Percentiles rank a stretch among this genome's conserved stretches.
Evolutionary conservation across 2,113 vertebrate genomes (phyloP).

Genomic region (Zingel zingel): DNA sequence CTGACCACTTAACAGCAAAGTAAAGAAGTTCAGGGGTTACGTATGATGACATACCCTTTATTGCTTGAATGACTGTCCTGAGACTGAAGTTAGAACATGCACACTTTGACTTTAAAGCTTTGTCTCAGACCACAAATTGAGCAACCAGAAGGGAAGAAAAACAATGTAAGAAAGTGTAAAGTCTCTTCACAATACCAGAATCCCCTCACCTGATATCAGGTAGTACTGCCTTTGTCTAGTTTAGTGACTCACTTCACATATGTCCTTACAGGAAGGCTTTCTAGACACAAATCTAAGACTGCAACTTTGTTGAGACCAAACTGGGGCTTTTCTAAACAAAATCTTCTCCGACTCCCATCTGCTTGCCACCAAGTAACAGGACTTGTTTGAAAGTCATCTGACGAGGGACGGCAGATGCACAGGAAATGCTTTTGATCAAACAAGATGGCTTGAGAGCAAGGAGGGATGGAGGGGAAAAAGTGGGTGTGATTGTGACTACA

Average conservation of each 20-base stretch:
- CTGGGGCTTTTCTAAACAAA: slow-evolving; percentile 69
- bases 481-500: slow-evolving; percentile 61
- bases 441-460: slow-evolving; percentile 57
- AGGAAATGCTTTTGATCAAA: slow-evolving; percentile 84
- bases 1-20: slow-evolving; percentile 73
- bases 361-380: slow-evolving; percentile 70
- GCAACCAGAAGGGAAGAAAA: slow-evolving; percentile 16
- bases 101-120: slow-evolving; percentile 5
- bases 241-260: not conserved
- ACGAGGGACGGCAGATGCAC: slow-evolving; percentile 80
- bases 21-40: slow-evolving; percentile 71
- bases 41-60: slow-evolving; percentile 69
- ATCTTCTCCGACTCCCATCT: slow-evolving; percentile 62
- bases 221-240: not conserved
- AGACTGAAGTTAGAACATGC: slow-evolving; percentile 42
- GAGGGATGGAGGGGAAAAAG: slow-evolving; percentile 30
- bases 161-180: slow-evolving; percentile 21
- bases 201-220: slow-evolving; percentile 42
- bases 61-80: slow-evolving; percentile 62
- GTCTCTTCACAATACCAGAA: slow-evolving; percentile 15
- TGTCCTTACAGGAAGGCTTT: not conserved
- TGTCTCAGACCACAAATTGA: slow-evolving; percentile 22
- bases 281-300: not conserved
- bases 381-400: slow-evolving; percentile 78
- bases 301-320: slow-evolving; percentile 44